These are phyloP conservation scores for Tapirus terrestris DNA, from an alignment of 2,113 vertebrate species.

Conservation along the genomic window DNA sequence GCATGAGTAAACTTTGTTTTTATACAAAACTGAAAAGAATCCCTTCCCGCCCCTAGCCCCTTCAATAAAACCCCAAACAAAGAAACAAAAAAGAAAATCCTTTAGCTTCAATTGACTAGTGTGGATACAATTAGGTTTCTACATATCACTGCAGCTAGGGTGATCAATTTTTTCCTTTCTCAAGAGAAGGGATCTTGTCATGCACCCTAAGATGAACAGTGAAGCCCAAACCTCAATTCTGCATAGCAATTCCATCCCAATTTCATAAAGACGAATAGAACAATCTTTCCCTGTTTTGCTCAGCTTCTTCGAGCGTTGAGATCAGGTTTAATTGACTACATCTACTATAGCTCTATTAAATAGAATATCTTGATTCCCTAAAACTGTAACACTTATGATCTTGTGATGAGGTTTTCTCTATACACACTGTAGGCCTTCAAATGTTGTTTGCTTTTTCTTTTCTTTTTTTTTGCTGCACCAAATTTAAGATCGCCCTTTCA, in stretches of 20 bases:
- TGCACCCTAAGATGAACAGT: constrained; percentile 71
- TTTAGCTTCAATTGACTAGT: constrained; percentile 69
- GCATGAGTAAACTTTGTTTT: constrained; percentile 85
- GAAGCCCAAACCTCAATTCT: constrained; percentile 76
- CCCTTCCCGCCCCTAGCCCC: constrained; percentile 76
- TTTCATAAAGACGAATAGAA: constrained; percentile 75
- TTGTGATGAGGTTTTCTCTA: constrained; percentile 81
- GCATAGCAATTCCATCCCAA: constrained; percentile 72
- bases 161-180: constrained; percentile 73
- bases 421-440: constrained; percentile 78
- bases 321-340: constrained; percentile 79
- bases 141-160: constrained; percentile 66
- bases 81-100: constrained; percentile 70
- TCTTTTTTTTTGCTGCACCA: constrained; percentile 54
- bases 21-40: constrained; percentile 84
- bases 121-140: constrained; percentile 71
- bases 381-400: constrained; percentile 77
- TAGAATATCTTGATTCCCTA: constrained; percentile 80
- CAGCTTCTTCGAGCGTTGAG: constrained; percentile 83
- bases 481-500: constrained; percentile 76
- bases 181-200: constrained; percentile 76
- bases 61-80: constrained; percentile 72
- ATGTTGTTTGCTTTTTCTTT: constrained; percentile 29
- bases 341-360: constrained; percentile 85
- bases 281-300: constrained; percentile 79